These are phyloP conservation scores for Danio jaintianensis DNA, from an alignment of 2,797 vertebrate genomes.

Conservation along the genomic window DNA sequence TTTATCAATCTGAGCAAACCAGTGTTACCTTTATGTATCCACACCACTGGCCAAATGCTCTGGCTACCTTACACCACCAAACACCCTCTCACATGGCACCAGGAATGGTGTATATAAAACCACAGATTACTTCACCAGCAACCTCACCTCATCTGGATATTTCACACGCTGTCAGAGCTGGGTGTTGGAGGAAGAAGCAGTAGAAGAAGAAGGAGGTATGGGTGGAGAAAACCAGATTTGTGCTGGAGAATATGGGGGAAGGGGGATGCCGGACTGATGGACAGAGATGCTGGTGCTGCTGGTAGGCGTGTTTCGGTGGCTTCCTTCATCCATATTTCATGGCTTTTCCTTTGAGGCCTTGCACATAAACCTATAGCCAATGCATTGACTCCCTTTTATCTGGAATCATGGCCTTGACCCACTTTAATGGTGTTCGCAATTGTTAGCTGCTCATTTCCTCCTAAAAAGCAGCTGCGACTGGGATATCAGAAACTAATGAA, in stretches of 20 bases:
- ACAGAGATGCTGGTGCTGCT: conserved; percentile 68
- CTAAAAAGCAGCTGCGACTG: conserved; percentile 13
- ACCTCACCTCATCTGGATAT: conserved; percentile 65
- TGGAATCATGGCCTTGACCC: conserved; percentile 69
- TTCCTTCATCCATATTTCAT: conserved; percentile 86
- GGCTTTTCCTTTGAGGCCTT: conserved; percentile 76
- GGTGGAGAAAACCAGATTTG: conserved; percentile 35
- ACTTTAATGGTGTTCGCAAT: conserved; percentile 51
- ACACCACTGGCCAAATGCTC: too few species aligned
- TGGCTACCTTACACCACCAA: conserved; percentile 34
- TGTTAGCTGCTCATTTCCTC: conserved; percentile 41
- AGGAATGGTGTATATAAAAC: conserved; percentile 69
- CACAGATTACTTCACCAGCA: conserved; percentile 66
- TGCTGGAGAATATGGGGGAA: conserved; percentile 74
- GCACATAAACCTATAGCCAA: conserved; percentile 69
- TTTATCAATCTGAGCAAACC: too few species aligned
- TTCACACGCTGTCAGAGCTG: conserved; percentile 71
- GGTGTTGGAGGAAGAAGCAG: conserved; percentile 22
- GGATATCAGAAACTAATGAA: conserved; percentile 41
- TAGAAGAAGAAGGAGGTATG: conserved; percentile 44
- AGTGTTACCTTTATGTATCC: too few species aligned
- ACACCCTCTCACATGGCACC: conserved; percentile 64
- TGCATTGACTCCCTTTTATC: conserved; percentile 79
- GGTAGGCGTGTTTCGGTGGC: conserved; percentile 76
- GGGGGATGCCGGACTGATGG: conserved; percentile 64